Base-by-base conservation (phyloP, 2,113 vertebrate genomes). In the Crotophaga sulcirostris region DNA sequence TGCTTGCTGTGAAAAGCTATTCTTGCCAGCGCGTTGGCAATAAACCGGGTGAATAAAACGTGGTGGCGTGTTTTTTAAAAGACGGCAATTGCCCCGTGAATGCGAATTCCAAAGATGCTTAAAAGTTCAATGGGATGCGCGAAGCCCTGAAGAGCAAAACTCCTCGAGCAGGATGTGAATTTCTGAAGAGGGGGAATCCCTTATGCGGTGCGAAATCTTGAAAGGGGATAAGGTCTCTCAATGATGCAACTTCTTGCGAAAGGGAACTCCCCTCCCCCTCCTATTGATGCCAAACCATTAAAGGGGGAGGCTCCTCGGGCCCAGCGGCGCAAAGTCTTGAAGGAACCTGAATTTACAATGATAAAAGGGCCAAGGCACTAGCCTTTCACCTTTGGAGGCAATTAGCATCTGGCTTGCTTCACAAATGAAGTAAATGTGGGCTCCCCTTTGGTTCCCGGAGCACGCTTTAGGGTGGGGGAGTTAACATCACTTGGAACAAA, bases 401-500 rank as follows among this genome's bases (percentile, higher is more conserved):
- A 95, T 96, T 97, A 95, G 96, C 94, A 96, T 97, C 93, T 97
- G 96, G 90, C 94, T 95, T 93, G 84, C 90, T 94, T 96, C 95
- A 82, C 74, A 58, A 84, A 17, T 75, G 86, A 95, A 95, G 91
- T 96, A 94, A 91, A 97, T 89, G 96, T 94, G 33, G 79, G 96
- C 94, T 94, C 95, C 94, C 92, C 94, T 96, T 94, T 90, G 94
- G 93, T 97, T 97, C 91, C 86, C 79, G 90, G 94, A 95, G 87
- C 91, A 89, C 82, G 60, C 85, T 96, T 49, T 95, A 70, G 94
- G 67, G 70, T 86, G 82, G 94, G 81, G 86, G 66, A 83, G 89
- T 96, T 96, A 91, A 85, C 95, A 70, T 93, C 82, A 14, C 84
- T 95, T 4, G 12, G 73, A 91, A 75, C 81, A 87, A 90, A 75